A percentile compares a stretch with the other conserved stretches of the same genome.
Conservation (phyloP, 2,797 vertebrate genomes). For the Cottoperca gobio region DNA sequence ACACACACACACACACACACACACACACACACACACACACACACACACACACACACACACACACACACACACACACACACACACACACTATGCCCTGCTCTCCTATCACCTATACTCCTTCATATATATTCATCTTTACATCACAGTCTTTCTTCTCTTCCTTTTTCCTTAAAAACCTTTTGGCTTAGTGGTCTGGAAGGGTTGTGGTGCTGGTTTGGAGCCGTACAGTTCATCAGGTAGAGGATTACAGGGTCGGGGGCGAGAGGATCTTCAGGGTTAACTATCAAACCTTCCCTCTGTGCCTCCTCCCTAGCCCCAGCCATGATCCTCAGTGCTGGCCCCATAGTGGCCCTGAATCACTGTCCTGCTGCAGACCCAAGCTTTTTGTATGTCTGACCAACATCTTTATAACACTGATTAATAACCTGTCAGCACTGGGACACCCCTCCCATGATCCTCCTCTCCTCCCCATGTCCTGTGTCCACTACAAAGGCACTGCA, state of each 20-base stretch:
- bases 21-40: conserved; percentile 13
- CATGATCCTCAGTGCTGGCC: conserved; percentile 42
- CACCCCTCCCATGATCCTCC: conserved; percentile 35
- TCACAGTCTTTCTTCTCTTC: conserved; percentile 60
- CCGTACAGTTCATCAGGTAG: conserved; percentile 32
- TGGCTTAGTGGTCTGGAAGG: conserved; percentile 68
- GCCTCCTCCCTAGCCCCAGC: conserved; percentile 22
- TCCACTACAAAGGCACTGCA: conserved; percentile 32
- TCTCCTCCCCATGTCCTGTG: conserved; percentile 31
- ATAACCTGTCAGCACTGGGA: conserved; percentile 75
- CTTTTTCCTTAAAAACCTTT: conserved; percentile 47
- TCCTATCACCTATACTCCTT: conserved; percentile 70
- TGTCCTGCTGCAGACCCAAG: conserved; percentile 45
- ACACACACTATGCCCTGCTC: conserved; percentile 53
- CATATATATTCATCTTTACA: conserved; percentile 69
- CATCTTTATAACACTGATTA: conserved; percentile 66
- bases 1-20: conserved; percentile 13
- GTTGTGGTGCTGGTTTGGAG: conserved; percentile 58
- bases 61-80: conserved; percentile 15
- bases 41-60: conserved; percentile 25
- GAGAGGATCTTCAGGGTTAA: conserved; percentile 17
- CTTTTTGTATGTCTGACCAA: conserved; percentile 43
- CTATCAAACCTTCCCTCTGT: conserved; percentile 22
- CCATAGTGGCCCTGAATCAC: conserved; percentile 32
- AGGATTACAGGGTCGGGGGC: conserved; percentile 16